Conservation (phyloP, 2,797 vertebrate species). For the Lithobates sylvaticus region DNA sequence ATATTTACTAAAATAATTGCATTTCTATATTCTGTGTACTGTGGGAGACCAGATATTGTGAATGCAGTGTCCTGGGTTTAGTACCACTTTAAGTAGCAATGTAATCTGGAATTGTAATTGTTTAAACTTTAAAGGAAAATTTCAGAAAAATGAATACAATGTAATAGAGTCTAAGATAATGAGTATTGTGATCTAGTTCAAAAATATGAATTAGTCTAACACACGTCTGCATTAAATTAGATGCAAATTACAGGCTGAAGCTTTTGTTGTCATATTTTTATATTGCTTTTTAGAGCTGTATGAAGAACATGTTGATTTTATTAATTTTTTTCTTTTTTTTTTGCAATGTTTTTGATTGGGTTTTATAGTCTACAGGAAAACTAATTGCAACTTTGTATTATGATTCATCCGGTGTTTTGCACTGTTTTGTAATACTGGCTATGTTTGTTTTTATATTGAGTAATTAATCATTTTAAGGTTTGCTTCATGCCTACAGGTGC, state of each 20-base stretch:
- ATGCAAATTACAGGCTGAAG: slow-evolving; percentile 18
- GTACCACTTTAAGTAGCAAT: background rate
- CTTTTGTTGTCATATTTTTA: slow-evolving; percentile 20
- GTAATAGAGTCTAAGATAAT: background rate
- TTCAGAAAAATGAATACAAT: background rate
- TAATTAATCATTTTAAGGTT: too few species aligned
- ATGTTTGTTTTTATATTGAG: background rate
- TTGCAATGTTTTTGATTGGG: background rate
- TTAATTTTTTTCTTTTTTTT: background rate
- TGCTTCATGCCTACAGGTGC: too few species aligned
- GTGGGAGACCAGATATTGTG: too few species aligned
- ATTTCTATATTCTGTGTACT: too few species aligned
- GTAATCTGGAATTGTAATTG: background rate
- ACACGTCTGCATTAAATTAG: background rate
- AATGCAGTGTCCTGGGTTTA: too few species aligned
- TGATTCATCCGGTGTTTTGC: slow-evolving; percentile 6
- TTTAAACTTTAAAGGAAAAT: background rate
- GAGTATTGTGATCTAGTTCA: background rate
- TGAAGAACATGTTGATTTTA: background rate
- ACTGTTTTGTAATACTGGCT: background rate
- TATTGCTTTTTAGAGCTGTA: background rate
- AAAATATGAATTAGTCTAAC: background rate
- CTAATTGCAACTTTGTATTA: background rate
- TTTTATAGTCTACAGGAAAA: slow-evolving; percentile 11
- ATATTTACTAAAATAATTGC: too few species aligned